These are phyloP conservation scores for Phylloscopus whistleri DNA, from an alignment of 2,113 vertebrate genomes.

Conservation along the genomic window DNA sequence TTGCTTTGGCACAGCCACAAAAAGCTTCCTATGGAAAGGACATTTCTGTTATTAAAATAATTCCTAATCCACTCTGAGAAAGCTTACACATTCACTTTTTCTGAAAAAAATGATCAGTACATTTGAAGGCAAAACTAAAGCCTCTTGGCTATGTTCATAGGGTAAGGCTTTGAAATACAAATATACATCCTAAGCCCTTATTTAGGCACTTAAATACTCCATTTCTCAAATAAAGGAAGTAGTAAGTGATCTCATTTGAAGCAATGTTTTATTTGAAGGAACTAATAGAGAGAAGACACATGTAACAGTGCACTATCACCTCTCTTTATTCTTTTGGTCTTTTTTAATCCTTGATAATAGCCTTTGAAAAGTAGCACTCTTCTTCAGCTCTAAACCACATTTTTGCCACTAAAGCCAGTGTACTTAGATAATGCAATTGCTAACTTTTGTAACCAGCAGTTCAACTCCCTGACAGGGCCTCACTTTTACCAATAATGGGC, in stretches of 20 bases:
- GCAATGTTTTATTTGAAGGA: not conserved
- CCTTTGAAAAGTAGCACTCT: not conserved
- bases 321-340: not conserved
- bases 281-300: not conserved
- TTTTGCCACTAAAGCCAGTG: not conserved
- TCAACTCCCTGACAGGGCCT: not conserved
- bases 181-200: not conserved
- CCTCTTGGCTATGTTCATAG: not conserved
- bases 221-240: not conserved
- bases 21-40: constrained; percentile 80
- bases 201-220: not conserved
- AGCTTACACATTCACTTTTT: not conserved
- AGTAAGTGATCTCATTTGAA: not conserved
- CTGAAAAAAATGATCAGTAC: not conserved
- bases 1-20: constrained; percentile 94
- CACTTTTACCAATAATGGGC: not conserved
- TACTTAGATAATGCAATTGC: not conserved
- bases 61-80: not conserved
- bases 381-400: not conserved
- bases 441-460: not conserved
- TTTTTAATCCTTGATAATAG: not conserved
- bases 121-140: not conserved
- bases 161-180: not conserved
- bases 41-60: not conserved
- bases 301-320: not conserved